Evolutionary conservation across 2,797 vertebrate genomes (phyloP).

Genomic region (Amblyraja radiata): DNA sequence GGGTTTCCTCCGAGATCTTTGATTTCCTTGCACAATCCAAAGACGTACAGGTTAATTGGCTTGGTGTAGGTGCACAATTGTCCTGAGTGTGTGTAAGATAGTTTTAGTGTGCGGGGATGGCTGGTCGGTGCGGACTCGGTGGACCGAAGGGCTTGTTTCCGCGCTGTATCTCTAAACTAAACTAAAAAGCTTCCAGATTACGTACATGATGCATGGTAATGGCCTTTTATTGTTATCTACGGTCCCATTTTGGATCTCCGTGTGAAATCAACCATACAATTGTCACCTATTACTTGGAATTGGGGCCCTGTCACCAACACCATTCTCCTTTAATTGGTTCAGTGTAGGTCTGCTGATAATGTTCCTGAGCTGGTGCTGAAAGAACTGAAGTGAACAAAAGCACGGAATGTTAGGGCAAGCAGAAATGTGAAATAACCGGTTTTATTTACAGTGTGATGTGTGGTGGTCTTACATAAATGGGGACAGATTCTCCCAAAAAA

Average conservation of each 20-base stretch:
- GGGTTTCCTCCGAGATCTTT: too few relatives aligned
- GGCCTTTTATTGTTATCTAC: too few relatives aligned
- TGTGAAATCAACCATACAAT: not conserved
- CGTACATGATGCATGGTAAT: too few relatives aligned
- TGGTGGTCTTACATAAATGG: not conserved
- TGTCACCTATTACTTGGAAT: not conserved
- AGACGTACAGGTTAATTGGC: too few relatives aligned
- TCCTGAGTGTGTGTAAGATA: too few relatives aligned
- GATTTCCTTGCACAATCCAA: too few relatives aligned
- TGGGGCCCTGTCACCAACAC: not conserved
- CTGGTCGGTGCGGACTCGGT: too few relatives aligned
- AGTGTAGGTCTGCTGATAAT: not conserved
- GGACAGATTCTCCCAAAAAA: not conserved
- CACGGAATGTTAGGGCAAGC: not conserved
- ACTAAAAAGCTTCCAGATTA: too few relatives aligned
- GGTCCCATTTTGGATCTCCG: not conserved
- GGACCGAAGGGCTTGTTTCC: too few relatives aligned
- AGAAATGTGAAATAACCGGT: not conserved
- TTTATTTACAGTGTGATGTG: not conserved
- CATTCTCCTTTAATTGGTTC: constrained; percentile 1
- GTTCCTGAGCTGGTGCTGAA: not conserved
- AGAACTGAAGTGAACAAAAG: not conserved
- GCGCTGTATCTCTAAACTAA: too few relatives aligned
- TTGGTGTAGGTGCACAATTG: too few relatives aligned
- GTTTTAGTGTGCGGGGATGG: too few relatives aligned